Conservation (phyloP, 2,113 vertebrate species). For the Cranoglanis bouderius region DNA sequence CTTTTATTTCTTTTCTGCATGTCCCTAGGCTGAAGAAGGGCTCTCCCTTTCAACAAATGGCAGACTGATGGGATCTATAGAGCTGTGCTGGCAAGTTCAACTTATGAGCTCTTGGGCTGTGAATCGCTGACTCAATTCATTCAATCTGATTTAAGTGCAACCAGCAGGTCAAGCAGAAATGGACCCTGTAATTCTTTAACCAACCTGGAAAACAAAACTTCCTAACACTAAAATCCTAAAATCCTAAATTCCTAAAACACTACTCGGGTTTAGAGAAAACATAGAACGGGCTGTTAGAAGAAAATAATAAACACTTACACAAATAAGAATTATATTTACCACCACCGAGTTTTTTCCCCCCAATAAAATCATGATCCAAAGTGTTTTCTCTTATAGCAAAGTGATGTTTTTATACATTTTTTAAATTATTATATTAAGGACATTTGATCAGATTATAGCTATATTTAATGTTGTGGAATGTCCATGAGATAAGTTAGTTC, state of each 20-base stretch:
- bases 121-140: neutral
- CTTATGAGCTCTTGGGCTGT: neutral
- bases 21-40: neutral
- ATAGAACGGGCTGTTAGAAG: neutral
- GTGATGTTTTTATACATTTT: no score
- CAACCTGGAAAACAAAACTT: neutral
- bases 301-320: neutral
- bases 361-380: neutral
- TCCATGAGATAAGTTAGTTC: neutral
- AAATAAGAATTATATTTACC: neutral
- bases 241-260: no score
- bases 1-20: slow-evolving; percentile 4
- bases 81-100: neutral
- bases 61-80: neutral
- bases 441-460: neutral
- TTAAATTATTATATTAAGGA: no score
- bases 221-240: neutral
- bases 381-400: neutral
- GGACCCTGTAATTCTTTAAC: neutral
- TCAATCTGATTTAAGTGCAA: neutral
- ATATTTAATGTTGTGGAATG: neutral
- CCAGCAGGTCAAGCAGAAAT: neutral
- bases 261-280: neutral
- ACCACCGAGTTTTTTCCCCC: neutral
- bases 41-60: neutral